Percentiles rank a stretch among this genome's conserved stretches.
Conservation (phyloP, 2,888 invertebrate species). For the Eristalinus aeneus region DNA sequence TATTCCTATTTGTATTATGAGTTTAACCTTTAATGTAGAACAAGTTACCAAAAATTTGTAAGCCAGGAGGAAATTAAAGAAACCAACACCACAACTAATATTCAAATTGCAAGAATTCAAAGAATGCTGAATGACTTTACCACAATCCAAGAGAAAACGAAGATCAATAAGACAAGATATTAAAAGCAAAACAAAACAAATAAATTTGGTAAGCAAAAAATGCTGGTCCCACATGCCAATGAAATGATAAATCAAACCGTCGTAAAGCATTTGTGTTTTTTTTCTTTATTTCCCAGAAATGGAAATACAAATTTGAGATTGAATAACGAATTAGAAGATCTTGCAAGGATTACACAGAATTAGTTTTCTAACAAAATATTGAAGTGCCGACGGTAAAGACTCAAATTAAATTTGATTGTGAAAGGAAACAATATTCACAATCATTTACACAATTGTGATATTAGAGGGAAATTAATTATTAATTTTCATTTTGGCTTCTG, state of each 20-base stretch:
- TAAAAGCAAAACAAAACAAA: no score
- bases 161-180: background rate
- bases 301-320: background rate
- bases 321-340: background rate
- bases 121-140: background rate
- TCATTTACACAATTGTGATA: no score
- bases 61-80: no score
- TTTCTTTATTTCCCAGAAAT: background rate
- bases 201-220: background rate
- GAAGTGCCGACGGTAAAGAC: background rate
- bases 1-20: no score
- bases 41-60: no score
- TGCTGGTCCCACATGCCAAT: background rate
- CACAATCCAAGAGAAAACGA: background rate
- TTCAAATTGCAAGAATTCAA: background rate
- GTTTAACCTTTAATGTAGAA: no score
- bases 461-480: no score
- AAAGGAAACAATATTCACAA: no score
- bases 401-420: no score
- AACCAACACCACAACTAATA: background rate
- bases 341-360: background rate
- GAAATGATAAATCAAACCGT: background rate
- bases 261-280: background rate
- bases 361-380: background rate
- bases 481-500: no score